Percentiles rank a stretch among this genome's conserved stretches.
Evolutionary conservation across 2,113 vertebrate genomes (phyloP).

Genomic region (Nothocercus julius): DNA sequence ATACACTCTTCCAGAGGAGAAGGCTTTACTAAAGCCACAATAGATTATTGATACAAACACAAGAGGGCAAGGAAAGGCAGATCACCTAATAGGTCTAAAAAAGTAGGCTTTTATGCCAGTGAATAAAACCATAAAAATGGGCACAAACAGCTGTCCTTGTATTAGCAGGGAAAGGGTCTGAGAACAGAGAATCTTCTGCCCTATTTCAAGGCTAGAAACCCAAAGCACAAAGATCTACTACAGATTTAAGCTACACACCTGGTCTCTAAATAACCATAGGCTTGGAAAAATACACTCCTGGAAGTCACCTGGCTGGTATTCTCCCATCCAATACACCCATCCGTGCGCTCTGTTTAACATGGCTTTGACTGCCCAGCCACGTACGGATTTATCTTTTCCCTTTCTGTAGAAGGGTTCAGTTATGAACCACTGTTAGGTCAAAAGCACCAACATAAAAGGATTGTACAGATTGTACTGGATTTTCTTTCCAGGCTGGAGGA

Average conservation of each 20-base stretch:
- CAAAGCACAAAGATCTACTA: neutral
- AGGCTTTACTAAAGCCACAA: neutral
- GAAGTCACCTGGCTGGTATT: neutral
- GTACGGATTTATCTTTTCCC: neutral
- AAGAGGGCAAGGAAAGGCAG: neutral
- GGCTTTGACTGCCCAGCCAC: neutral
- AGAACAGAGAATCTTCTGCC: neutral
- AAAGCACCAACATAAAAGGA: neutral
- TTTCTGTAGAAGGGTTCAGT: neutral
- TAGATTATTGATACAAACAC: neutral
- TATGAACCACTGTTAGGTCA: neutral
- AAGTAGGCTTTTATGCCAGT: neutral
- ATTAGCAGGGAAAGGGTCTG: neutral
- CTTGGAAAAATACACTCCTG: neutral
- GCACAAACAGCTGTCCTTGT: neutral
- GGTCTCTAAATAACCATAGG: neutral
- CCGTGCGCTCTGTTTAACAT: no score
- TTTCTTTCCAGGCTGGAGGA: neutral
- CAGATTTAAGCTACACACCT: neutral
- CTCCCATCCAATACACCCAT: neutral
- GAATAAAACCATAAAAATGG: rapidly evolving
- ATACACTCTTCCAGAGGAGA: neutral
- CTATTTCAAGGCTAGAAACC: neutral
- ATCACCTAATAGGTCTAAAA: neutral
- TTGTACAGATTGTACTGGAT: rapidly evolving